Evolutionary conservation across 2,113 vertebrate species (phyloP), one percentile per base, ranked within the genome.

Genomic region (Vulpes vulpes): DNA sequence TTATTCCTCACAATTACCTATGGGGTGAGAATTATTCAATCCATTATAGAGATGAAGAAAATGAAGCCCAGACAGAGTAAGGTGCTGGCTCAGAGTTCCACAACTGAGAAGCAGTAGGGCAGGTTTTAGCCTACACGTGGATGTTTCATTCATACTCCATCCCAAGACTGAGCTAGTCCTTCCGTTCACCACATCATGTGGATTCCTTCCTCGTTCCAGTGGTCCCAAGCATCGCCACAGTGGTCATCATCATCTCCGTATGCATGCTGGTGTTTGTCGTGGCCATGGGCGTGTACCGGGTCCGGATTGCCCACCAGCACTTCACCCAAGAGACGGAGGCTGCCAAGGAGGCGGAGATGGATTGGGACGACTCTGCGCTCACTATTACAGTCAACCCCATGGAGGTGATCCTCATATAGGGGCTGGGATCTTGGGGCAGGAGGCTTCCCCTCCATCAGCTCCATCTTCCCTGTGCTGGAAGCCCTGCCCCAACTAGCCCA

Each of bases 371-470:
- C 97, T 99, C 99, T 5, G 99, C 99, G 3, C 99, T 99, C 93
- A 99, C 99, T 0, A 99, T 99, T 98, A 99, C 99, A 0, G 98
- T 99, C 97, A 99, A 99, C 96, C 99, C 99, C 12, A 99, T 99
- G 99, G 99, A 99, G 99, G 99, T 99, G 98, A 97, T 20, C 23
- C 57, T 53, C 62, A 0, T 1, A 0, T 8, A 8, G 57, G 73
- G 74, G 9, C 17, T 27, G 65, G 65, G 67, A 32, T 23, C 43
- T 64, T 5, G 0, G 14, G 30, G 22, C 1, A 5, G 32, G 43
- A 8, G 2, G 15, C 57, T 59, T 81, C 67, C 15, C 49, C n/a
- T 57, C n/a, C 35, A 20, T 35, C 7, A 12, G 35, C 64, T 53
- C 55, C 67, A 14, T 43, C 81, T 25, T 79, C 57, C n/a, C 43